Conservation (phyloP, 2,113 vertebrate genomes). For the Brachionichthys hirsutus region DNA sequence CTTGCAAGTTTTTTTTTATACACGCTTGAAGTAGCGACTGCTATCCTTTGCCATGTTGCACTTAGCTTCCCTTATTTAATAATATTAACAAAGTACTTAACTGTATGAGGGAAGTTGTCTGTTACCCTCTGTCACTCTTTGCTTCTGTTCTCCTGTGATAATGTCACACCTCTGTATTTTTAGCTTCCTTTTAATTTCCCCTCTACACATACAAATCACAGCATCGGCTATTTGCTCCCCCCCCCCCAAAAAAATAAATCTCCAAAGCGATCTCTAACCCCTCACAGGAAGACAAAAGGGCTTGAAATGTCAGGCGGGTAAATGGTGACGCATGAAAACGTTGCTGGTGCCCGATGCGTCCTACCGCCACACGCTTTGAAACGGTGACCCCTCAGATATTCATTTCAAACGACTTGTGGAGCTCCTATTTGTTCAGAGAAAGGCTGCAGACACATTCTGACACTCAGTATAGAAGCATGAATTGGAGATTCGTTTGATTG, state of each 20-base stretch:
- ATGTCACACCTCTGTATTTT: constrained; percentile 22
- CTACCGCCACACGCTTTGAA: constrained; percentile 47
- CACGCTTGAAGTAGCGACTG: no score
- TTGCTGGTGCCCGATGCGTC: neutral
- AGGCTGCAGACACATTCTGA: constrained; percentile 1
- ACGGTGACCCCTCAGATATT: constrained; percentile 54
- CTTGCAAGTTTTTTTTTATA: no score
- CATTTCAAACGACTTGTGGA: constrained; percentile 47
- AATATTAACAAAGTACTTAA: no score
- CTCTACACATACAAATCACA: constrained; percentile 20
- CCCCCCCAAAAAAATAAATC: no score
- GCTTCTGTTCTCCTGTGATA: constrained; percentile 19
- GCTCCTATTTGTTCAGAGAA: constrained; percentile 5
- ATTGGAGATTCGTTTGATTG: no score
- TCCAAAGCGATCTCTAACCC: constrained; percentile 24
- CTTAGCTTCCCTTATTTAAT: no score
- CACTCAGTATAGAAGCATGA: no score
- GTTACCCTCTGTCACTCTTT: constrained; percentile 18
- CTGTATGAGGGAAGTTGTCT: neutral
- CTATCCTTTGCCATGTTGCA: no score
- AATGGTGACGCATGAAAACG: constrained; percentile 56
- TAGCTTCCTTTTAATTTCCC: constrained; percentile 2
- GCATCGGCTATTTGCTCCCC: constrained; percentile 18
- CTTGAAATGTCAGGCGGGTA: constrained; percentile 62
- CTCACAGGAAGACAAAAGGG: constrained; percentile 40